phyloP scores from a whole-genome alignment of 2,113 vertebrate species.

The Platysteira castanea region DNA sequence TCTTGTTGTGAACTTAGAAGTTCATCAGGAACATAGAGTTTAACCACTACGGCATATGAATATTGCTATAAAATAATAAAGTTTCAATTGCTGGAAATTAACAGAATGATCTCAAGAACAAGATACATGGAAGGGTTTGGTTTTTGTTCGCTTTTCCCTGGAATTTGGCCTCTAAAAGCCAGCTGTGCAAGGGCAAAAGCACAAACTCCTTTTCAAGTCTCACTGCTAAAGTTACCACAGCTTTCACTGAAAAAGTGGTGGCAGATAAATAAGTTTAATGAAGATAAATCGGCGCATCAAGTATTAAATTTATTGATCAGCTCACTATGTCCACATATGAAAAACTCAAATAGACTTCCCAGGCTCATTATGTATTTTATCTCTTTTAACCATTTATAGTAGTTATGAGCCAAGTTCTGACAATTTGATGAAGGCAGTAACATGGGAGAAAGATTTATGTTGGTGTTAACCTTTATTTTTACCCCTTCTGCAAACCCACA shows the following conservation, averaged over 20 bases:
- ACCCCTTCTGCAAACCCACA: neutral
- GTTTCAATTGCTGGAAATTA: neutral
- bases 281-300: neutral
- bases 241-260: neutral
- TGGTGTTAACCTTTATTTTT: neutral
- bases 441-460: neutral
- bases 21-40: neutral
- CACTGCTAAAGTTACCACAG: neutral
- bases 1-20: neutral
- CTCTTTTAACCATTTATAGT: neutral
- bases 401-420: neutral
- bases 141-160: neutral
- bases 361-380: neutral
- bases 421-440: neutral
- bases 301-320: neutral
- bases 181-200: neutral
- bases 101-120: neutral
- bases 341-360: neutral
- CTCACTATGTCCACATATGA: neutral
- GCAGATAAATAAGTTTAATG: neutral
- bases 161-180: neutral
- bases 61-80: neutral
- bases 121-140: neutral
- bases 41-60: neutral
- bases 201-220: neutral